Percentiles rank a stretch among this genome's conserved stretches.
These are phyloP conservation scores for Phainopepla nitens DNA, from an alignment of 2,113 vertebrate species.

Conservation along the genomic window DNA sequence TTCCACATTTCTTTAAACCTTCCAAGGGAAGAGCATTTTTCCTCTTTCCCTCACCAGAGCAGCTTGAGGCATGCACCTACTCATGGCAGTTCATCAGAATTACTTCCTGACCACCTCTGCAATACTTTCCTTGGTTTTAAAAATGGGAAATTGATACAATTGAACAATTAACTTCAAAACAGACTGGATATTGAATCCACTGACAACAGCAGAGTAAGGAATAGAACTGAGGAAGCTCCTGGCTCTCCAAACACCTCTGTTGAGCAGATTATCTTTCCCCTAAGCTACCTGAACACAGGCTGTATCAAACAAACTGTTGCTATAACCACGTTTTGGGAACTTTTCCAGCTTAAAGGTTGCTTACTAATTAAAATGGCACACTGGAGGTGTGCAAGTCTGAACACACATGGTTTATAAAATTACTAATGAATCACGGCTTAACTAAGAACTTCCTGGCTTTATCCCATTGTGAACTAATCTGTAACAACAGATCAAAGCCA, in stretches of 20 bases:
- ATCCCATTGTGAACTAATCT: neutral
- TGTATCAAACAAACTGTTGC: neutral
- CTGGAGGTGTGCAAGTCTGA: neutral
- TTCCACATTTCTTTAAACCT: neutral
- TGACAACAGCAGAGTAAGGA: neutral
- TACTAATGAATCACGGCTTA: neutral
- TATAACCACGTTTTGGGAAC: neutral
- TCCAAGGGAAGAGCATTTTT: neutral
- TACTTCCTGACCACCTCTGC: neutral
- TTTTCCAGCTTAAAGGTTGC: neutral
- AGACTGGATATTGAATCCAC: neutral
- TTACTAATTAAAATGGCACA: neutral
- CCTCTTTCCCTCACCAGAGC: neutral
- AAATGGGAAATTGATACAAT: neutral
- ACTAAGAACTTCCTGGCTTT: neutral
- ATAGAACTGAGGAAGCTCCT: neutral
- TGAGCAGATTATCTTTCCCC: neutral
- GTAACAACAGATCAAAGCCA: neutral
- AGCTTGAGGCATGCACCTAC: neutral
- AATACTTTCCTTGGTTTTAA: neutral
- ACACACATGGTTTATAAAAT: neutral
- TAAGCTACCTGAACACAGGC: neutral
- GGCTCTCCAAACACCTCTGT: neutral
- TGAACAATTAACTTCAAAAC: neutral
- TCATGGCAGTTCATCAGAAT: neutral